These are phyloP conservation scores for Bombus superbus DNA, from an alignment of 1,140 invertebrate species.

Conservation along the genomic window DNA sequence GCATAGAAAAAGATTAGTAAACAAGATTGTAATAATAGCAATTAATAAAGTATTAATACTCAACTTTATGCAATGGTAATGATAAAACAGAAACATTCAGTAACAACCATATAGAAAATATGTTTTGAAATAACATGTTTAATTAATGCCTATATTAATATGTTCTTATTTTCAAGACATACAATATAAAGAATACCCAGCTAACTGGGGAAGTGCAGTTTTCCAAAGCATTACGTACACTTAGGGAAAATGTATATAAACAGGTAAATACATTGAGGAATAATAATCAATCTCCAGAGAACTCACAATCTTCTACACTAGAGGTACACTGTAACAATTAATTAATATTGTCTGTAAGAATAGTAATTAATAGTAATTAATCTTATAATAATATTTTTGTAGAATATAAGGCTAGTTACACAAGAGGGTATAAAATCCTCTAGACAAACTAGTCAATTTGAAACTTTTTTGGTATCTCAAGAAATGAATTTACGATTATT, in stretches of 20 bases:
- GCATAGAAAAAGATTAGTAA: constrained; percentile 16
- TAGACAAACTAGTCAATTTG: constrained; percentile 71
- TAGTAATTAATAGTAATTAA: neutral
- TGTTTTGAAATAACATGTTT: constrained; percentile 48
- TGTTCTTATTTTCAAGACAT: constrained; percentile 68
- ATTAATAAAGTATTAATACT: constrained; percentile 19
- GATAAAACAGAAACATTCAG: constrained; percentile 44
- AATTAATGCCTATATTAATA: constrained; percentile 8
- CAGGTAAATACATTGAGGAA: constrained; percentile 40
- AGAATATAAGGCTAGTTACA: constrained; percentile 74
- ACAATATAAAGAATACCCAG: constrained; percentile 69
- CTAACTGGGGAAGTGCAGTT: constrained; percentile 75
- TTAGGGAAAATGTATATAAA: constrained; percentile 67
- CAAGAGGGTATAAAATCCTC: constrained; percentile 72
- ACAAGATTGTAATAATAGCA: neutral
- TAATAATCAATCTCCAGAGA: constrained; percentile 47
- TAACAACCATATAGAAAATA: constrained; percentile 23
- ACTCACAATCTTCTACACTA: constrained; percentile 58
- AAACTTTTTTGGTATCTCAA: constrained; percentile 76
- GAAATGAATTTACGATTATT: constrained; percentile 66
- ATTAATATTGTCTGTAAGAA: neutral
- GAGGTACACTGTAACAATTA: constrained; percentile 54
- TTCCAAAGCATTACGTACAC: constrained; percentile 70
- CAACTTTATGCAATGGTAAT: constrained; percentile 64
- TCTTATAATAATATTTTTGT: constrained; percentile 11